These are phyloP conservation scores for Spilogale gracilis DNA, from an alignment of 2,113 vertebrate species.

Conservation along the genomic window DNA sequence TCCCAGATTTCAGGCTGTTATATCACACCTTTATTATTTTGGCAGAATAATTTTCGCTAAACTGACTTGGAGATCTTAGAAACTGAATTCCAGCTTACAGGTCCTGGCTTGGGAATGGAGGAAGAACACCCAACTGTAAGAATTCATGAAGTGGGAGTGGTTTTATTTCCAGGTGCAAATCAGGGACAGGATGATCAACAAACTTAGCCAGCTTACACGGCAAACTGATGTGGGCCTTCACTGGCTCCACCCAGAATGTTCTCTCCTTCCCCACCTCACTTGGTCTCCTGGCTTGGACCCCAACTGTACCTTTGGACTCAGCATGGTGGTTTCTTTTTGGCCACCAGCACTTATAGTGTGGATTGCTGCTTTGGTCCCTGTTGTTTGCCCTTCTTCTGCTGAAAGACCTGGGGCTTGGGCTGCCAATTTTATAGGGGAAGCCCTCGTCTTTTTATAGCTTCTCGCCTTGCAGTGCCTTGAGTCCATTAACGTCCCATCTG, in stretches of 20 bases:
- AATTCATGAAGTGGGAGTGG: not conserved
- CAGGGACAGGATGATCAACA: not conserved
- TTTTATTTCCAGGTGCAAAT: not conserved
- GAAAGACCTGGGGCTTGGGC: not conserved
- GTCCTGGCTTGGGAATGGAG: not conserved
- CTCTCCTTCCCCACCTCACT: not conserved
- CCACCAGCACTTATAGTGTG: not conserved
- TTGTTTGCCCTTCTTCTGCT: slow-evolving; percentile 16
- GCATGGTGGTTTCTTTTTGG: not conserved
- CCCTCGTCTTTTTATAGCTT: slow-evolving; percentile 32
- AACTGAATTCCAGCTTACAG: not conserved
- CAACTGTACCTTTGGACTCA: not conserved
- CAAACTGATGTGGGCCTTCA: not conserved
- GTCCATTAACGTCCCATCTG: slow-evolving; percentile 41
- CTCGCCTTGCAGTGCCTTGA: not conserved
- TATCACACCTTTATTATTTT: not conserved
- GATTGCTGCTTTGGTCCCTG: slow-evolving; percentile 43
- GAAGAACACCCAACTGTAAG: not conserved
- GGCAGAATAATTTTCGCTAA: not conserved
- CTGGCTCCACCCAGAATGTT: not conserved
- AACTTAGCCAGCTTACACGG: not conserved
- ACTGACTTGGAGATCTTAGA: not conserved
- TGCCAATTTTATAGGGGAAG: slow-evolving; percentile 41
- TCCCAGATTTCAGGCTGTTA: not conserved
- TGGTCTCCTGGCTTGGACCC: not conserved